Evolutionary conservation across 92 coral and sea anemone species (phyloP).

Genomic region (Plumapathes pennacea): DNA sequence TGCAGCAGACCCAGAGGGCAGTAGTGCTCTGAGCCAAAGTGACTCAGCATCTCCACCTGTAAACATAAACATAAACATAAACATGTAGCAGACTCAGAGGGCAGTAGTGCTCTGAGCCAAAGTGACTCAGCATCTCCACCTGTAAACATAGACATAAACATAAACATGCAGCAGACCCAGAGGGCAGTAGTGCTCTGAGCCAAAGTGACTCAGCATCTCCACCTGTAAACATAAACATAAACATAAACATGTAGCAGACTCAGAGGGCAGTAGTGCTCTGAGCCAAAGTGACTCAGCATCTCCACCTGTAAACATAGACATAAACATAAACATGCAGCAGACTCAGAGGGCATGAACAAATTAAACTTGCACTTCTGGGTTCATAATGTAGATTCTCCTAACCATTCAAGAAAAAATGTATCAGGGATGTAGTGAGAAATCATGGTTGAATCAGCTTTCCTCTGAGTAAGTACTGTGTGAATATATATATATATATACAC

Average conservation of each 20-base stretch:
- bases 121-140: constrained; percentile 82
- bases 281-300: constrained; percentile 76
- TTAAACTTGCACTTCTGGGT: no score
- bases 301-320: constrained; percentile 75
- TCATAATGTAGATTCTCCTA: no score
- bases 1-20: constrained; percentile 78
- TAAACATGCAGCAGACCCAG: constrained; percentile 72
- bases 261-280: constrained; percentile 85
- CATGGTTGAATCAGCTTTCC: no score
- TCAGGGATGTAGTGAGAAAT: no score
- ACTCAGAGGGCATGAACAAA: no score
- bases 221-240: no score
- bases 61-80: constrained; percentile 33
- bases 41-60: constrained; percentile 80
- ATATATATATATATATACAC: no score
- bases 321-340: no score
- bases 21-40: constrained; percentile 79
- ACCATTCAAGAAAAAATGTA: no score
- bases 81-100: constrained; percentile 78
- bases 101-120: constrained; percentile 83
- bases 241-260: constrained; percentile 74
- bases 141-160: constrained; percentile 41
- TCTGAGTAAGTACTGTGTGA: no score
- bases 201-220: constrained; percentile 79
- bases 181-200: constrained; percentile 83